Conservation (phyloP, 2,888 invertebrate genomes). For the Suillia variegata region DNA sequence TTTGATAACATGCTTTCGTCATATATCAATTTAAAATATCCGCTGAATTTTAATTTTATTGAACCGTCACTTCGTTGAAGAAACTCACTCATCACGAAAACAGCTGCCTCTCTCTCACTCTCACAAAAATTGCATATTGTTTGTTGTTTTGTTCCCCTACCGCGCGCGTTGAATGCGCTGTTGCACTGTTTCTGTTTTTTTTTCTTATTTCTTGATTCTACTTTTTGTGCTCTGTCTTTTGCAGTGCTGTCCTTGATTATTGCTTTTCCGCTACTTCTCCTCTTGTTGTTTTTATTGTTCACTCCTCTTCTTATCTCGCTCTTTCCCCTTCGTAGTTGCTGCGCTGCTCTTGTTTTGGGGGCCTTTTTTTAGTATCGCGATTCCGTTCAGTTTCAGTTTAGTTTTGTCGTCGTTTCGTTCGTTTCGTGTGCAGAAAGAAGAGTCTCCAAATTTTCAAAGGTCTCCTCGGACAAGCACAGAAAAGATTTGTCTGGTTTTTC, state of each 20-base stretch:
- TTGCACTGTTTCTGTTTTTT: constrained; percentile 11
- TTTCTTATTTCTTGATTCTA: constrained; percentile 26
- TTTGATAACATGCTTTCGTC: no score
- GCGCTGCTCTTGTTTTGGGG: constrained; percentile 17
- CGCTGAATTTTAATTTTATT: no score
- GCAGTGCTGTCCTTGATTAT: constrained; percentile 43
- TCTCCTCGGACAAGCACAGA: no score
- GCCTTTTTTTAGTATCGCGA: neutral
- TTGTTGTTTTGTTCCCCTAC: no score
- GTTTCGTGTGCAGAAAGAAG: no score
- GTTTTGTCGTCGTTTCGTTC: neutral
- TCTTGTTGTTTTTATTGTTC: constrained; percentile 16
- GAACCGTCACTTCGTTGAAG: no score
- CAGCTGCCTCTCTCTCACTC: neutral
- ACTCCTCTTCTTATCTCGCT: neutral
- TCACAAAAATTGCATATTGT: neutral
- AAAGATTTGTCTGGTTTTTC: no score
- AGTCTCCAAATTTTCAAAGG: no score
- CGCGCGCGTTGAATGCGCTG: no score
- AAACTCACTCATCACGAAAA: no score
- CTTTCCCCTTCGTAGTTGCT: constrained; percentile 20
- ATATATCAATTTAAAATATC: no score
- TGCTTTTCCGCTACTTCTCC: constrained; percentile 33
- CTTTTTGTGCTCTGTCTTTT: constrained; percentile 33
- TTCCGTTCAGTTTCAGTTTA: neutral